phyloP scores from a whole-genome alignment of 2,113 vertebrate genomes.

The Pygathrix nemaeus region DNA sequence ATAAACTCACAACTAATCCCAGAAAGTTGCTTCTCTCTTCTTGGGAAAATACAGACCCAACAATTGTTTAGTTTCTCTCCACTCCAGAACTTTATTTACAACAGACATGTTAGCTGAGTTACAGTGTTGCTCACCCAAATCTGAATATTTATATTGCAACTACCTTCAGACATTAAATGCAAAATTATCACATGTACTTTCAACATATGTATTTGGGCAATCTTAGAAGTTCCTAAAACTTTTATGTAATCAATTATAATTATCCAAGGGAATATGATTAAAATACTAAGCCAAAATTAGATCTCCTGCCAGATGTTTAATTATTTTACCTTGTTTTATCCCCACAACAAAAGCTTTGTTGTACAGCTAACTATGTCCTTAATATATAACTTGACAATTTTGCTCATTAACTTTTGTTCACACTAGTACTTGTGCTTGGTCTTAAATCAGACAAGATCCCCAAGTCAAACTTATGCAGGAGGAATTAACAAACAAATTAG shows the following conservation, averaged over 20 bases:
- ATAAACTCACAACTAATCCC: neutral
- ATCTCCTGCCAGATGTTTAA: neutral
- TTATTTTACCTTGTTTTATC: conserved; percentile 26
- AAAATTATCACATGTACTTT: neutral
- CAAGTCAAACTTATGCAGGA: neutral
- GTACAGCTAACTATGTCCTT: neutral
- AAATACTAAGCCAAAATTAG: conserved; percentile 10
- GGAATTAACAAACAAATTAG: neutral
- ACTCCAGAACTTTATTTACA: neutral
- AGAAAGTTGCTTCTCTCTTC: neutral
- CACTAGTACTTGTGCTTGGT: neutral
- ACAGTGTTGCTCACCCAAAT: neutral
- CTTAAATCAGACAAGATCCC: conserved; percentile 13
- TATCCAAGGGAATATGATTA: neutral
- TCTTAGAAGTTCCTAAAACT: neutral
- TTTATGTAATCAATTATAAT: conserved; percentile 25
- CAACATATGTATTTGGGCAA: neutral
- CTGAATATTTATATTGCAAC: neutral
- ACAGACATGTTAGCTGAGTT: neutral
- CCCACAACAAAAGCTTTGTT: neutral
- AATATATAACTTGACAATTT: neutral
- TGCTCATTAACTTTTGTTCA: conserved; percentile 22
- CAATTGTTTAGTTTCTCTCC: neutral
- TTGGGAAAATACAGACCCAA: neutral
- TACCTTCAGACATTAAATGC: neutral